Base-by-base conservation (phyloP, 2,797 vertebrate species). In the Manis crassicaudata region DNA sequence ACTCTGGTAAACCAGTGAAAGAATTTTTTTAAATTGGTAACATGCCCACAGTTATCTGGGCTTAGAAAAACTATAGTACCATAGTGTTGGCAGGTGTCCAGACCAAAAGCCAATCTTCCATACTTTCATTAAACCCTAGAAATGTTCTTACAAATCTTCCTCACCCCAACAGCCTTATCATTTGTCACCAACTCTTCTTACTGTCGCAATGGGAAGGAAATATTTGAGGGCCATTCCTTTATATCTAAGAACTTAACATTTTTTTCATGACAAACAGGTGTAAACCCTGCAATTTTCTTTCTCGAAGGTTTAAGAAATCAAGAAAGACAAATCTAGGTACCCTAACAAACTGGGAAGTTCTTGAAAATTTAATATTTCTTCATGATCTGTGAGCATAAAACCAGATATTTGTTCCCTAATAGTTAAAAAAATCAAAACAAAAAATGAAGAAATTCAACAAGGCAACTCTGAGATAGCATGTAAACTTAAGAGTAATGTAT, bases 321-420 rank as follows among this genome's bases (percentile, higher is more conserved):
- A 29, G 35, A 46, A 93, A 92, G 46, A 63, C 58, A 83, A 83
- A 84, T 79, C 81, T 73, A 90, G 40, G 11, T 54, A 72, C 58
- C n/a, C 46, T 7, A 88, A 87, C 67, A 91, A 95, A 83, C 14
- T n/a, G 20, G 7, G 84, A 92, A 32, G n/a, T 70, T 86, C 84
- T 76, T 88, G 83, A 93, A 95, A 90, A 84, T 32, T 56, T 65
- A 83, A 60, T 88, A 82, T 50, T 80, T 77, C 70, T 77, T 90
- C 56, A 75, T 86, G 75, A 96, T 62, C 35, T 43, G 25, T 23
- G 43, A 16, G 20, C 21, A 81, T 32, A 93, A 92, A 79, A 58
- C 56, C 67, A 85, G 35, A 50, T 87, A 50, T 50, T 81, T 60
- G 67, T 91, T 84, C n/a, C 37, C 37, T 50, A 93, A 84, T 1